These are phyloP conservation scores for Drosophila kepulauana DNA, from an alignment of 1,140 invertebrate genomes.

Conservation along the genomic window DNA sequence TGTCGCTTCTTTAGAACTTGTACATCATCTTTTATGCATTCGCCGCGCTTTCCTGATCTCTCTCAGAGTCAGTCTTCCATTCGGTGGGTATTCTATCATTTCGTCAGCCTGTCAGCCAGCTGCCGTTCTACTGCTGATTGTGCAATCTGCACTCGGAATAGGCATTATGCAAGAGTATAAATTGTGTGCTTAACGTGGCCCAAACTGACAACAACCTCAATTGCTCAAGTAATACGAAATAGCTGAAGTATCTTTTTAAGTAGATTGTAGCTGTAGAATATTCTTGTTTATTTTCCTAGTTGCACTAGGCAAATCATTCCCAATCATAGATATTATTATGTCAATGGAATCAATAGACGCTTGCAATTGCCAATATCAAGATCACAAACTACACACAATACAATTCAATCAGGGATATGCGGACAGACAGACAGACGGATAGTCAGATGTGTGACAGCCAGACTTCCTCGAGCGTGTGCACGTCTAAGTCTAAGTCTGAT, in stretches of 20 bases:
- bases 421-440: not conserved
- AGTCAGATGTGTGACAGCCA: not conserved
- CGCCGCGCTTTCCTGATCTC: conserved; percentile 49
- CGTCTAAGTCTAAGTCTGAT: conserved; percentile 14
- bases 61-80: conserved; percentile 2
- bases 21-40: conserved; percentile 51
- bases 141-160: conserved; percentile 18
- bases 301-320: too few species aligned
- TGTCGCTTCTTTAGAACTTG: conserved; percentile 51
- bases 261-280: not conserved
- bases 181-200: conserved; percentile 17
- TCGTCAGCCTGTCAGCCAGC: not conserved
- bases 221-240: conserved; percentile 11
- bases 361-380: conserved; percentile 5
- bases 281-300: not conserved
- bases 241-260: conserved; percentile 9
- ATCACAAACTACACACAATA: not conserved
- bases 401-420: conserved; percentile 7
- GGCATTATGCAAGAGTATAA: conserved; percentile 32
- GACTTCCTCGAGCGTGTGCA: conserved; percentile 33
- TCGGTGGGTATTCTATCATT: not conserved
- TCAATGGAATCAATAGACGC: not conserved
- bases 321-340: too few species aligned
- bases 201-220: conserved; percentile 4
- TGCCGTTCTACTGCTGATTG: conserved; percentile 23